phyloP scores from a whole-genome alignment of 1,140 invertebrate species.

The Drosophila mayri region DNA sequence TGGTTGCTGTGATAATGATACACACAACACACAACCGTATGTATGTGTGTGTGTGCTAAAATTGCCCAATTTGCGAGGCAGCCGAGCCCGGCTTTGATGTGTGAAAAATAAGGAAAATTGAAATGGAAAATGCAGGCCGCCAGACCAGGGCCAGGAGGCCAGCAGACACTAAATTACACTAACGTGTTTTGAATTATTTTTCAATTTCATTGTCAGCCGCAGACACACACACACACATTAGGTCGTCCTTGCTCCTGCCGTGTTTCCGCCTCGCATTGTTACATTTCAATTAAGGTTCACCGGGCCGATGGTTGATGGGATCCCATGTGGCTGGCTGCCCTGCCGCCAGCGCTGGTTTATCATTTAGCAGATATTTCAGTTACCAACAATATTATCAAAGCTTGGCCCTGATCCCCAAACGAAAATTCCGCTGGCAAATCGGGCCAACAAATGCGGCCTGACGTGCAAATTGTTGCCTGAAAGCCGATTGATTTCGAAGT shows the following conservation, averaged over 20 bases:
- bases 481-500: not conserved
- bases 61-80: constrained; percentile 76
- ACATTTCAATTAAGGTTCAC: constrained; percentile 78
- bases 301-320: not conserved
- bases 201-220: constrained; percentile 81
- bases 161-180: constrained; percentile 80
- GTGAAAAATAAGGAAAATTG: constrained; percentile 70
- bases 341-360: constrained; percentile 73
- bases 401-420: constrained; percentile 43
- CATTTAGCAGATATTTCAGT: constrained; percentile 76
- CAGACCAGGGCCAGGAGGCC: not conserved
- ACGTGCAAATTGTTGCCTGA: not conserved
- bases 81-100: constrained; percentile 73
- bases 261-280: constrained; percentile 76
- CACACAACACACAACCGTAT: constrained; percentile 44
- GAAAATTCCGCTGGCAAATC: constrained; percentile 47
- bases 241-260: constrained; percentile 40
- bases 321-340: not conserved
- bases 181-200: constrained; percentile 84
- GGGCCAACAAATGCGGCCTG: constrained; percentile 8
- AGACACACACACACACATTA: constrained; percentile 39
- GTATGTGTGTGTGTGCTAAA: constrained; percentile 33
- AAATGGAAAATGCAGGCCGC: constrained; percentile 27
- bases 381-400: constrained; percentile 69
- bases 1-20: constrained; percentile 81